phyloP scores from a whole-genome alignment of 2,888 invertebrate genomes.

The Diploptera punctata region DNA sequence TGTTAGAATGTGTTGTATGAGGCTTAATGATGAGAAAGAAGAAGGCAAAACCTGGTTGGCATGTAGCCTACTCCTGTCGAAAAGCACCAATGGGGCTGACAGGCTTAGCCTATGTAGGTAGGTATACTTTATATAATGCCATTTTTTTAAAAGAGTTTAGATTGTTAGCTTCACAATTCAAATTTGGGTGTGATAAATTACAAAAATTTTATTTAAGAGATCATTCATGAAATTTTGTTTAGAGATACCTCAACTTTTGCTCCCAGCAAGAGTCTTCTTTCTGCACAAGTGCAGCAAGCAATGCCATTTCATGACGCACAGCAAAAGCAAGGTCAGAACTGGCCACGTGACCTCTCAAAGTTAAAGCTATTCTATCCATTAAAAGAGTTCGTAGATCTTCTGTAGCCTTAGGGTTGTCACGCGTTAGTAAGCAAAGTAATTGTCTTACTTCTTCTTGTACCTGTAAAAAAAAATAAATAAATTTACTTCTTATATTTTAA shows the following conservation, averaged over 20 bases:
- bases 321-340: constrained; percentile 74
- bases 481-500: too few species aligned
- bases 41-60: too few species aligned
- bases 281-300: constrained; percentile 86
- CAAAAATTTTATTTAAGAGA: neutral
- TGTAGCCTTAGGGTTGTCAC: constrained; percentile 83
- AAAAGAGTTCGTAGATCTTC: constrained; percentile 84
- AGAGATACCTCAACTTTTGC: constrained; percentile 70
- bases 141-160: too few species aligned
- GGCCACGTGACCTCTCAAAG: constrained; percentile 77
- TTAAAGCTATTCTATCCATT: constrained; percentile 83
- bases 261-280: constrained; percentile 97
- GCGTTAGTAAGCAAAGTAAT: constrained; percentile 85
- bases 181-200: neutral
- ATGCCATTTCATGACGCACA: constrained; percentile 87
- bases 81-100: too few species aligned
- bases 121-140: too few species aligned
- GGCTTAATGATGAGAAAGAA: too few species aligned
- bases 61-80: too few species aligned
- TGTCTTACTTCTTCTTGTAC: constrained; percentile 90
- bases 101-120: too few species aligned
- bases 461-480: too few species aligned
- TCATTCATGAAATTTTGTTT: too few species aligned
- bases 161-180: too few species aligned
- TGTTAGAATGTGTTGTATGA: too few species aligned